Percentiles rank a stretch among this genome's conserved stretches.
Evolutionary conservation across 2,888 invertebrate genomes (phyloP).

Genomic region (Stegana nigrithorax): DNA sequence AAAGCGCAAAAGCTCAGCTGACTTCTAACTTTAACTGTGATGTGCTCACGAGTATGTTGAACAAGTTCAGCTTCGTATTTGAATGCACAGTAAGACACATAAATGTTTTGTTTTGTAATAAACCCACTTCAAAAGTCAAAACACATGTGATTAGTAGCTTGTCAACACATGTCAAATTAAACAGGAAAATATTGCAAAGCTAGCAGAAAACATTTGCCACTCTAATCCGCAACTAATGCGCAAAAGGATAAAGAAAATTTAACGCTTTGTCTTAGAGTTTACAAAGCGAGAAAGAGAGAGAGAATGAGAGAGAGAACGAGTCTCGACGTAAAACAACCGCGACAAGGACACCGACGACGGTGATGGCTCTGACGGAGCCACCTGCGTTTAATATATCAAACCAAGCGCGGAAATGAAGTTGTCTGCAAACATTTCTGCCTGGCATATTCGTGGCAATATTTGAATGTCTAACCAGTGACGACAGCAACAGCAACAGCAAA

Average conservation of each 20-base stretch:
- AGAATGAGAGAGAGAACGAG: not conserved
- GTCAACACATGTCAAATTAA: conserved; percentile 6
- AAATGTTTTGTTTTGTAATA: too few species aligned
- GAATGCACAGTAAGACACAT: not conserved
- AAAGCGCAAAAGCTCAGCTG: too few species aligned
- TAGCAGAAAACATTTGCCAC: not conserved
- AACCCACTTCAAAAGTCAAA: not conserved
- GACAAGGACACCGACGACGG: too few species aligned
- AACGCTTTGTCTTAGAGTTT: too few species aligned
- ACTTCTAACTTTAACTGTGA: too few species aligned
- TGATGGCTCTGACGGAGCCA: too few species aligned
- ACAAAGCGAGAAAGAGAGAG: not conserved
- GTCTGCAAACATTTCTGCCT: not conserved
- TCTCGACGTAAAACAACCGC: not conserved
- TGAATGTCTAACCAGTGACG: too few species aligned
- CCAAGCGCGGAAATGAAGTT: not conserved
- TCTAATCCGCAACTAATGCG: conserved; percentile 8
- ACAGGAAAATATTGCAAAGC: not conserved
- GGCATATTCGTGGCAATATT: too few species aligned
- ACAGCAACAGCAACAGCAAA: too few species aligned
- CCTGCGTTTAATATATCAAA: conserved; percentile 3
- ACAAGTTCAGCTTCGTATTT: not conserved
- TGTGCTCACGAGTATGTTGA: too few species aligned
- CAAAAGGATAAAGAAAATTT: conserved; percentile 7
- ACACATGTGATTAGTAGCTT: conserved; percentile 1